phyloP scores from a whole-genome alignment of 2,888 invertebrate genomes.

The Megalurothrips usitatus region DNA sequence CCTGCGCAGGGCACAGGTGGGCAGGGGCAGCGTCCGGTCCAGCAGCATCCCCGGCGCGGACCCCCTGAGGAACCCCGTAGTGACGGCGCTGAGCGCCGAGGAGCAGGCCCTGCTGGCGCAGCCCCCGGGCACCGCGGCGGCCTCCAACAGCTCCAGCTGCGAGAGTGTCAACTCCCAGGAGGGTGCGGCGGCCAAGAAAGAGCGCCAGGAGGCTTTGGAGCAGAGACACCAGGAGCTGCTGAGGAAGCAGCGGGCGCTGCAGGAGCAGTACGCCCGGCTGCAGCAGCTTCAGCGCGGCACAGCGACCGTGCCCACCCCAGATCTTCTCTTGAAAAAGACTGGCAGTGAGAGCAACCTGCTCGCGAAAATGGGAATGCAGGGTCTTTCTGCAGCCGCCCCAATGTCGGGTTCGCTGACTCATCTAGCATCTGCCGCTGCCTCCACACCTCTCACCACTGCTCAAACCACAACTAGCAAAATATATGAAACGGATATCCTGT shows the following conservation, averaged over 20 bases:
- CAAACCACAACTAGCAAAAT: conserved; percentile 65
- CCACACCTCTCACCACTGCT: conserved; percentile 32
- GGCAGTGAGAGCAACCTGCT: conserved; percentile 83
- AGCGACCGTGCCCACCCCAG: conserved; percentile 58
- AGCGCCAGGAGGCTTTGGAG: conserved; percentile 71
- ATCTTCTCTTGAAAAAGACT: conserved; percentile 68
- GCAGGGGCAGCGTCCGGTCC: conserved; percentile 30
- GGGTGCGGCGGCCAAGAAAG: conserved; percentile 52
- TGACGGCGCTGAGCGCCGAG: conserved; percentile 34
- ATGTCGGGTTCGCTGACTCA: conserved; percentile 61
- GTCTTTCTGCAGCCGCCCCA: conserved; percentile 50
- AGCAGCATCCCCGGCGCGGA: conserved; percentile 35
- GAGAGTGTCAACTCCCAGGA: conserved; percentile 72
- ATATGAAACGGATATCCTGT: conserved; percentile 92
- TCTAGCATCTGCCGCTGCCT: conserved; percentile 48
- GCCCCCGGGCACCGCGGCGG: conserved; percentile 38
- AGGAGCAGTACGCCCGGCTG: conserved; percentile 85
- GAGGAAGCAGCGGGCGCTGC: conserved; percentile 79
- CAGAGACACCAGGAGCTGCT: conserved; percentile 81
- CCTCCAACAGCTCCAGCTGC: conserved; percentile 67
- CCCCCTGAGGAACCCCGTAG: conserved; percentile 37
- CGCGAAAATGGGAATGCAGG: conserved; percentile 73
- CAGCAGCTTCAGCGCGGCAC: conserved; percentile 77
- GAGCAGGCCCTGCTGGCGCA: conserved; percentile 44
- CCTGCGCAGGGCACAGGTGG: conserved; percentile 46